Conservation (phyloP, 2,888 invertebrate genomes). For the Eupsilia transversa region DNA sequence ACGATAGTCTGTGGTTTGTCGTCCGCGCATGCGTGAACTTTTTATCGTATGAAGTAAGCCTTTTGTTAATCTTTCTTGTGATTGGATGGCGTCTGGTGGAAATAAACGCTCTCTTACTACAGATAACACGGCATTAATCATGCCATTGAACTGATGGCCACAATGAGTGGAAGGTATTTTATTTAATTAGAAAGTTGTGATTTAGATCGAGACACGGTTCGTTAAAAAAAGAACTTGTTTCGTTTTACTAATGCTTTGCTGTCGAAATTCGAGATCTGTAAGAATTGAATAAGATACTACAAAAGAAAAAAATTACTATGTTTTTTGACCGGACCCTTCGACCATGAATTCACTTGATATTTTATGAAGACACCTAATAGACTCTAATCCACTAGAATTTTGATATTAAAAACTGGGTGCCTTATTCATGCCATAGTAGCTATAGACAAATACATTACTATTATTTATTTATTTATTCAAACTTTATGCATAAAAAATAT, state of each 20-base stretch:
- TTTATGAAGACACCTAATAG: neutral
- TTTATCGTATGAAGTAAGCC: conserved; percentile 28
- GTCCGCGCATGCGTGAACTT: conserved; percentile 36
- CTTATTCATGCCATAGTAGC: neutral
- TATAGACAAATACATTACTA: neutral
- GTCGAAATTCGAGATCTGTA: neutral
- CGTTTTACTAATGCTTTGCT: conserved; percentile 11
- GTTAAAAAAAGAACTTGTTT: conserved; percentile 22
- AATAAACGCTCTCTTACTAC: conserved; percentile 57
- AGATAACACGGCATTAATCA: conserved; percentile 59
- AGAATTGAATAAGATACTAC: neutral
- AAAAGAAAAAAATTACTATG: neutral
- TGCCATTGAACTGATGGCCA: conserved; percentile 65
- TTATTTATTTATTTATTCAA: too few relatives aligned
- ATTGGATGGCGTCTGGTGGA: conserved; percentile 51
- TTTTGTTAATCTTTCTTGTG: conserved; percentile 47
- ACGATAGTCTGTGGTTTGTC: conserved; percentile 1
- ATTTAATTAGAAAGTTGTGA: conserved; percentile 66
- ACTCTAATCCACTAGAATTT: neutral
- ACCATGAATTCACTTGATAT: too few relatives aligned
- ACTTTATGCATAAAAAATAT: too few relatives aligned
- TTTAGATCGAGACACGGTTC: conserved; percentile 41
- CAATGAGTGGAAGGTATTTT: conserved; percentile 55
- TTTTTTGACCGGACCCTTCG: neutral
- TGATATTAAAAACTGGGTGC: neutral